These are phyloP conservation scores for Myrmecobius fasciatus DNA, from an alignment of 2,113 vertebrate genomes.

Conservation along the genomic window DNA sequence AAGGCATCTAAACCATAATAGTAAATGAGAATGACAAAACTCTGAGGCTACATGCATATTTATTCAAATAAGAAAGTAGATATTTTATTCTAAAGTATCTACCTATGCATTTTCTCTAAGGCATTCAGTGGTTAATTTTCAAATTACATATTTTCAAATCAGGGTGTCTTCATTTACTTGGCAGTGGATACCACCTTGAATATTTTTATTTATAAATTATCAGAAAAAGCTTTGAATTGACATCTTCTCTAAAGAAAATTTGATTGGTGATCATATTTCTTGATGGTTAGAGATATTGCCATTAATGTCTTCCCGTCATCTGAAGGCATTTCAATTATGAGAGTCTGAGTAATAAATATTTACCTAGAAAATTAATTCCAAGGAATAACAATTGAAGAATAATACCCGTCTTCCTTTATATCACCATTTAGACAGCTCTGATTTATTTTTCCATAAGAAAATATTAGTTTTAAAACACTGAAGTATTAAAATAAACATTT, in stretches of 20 bases:
- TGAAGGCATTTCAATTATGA: slow-evolving; percentile 16
- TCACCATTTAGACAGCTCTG: neutral
- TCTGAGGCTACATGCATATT: neutral
- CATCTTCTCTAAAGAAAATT: neutral
- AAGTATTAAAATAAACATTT: slow-evolving; percentile 12
- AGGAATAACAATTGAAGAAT: neutral
- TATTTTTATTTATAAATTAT: neutral
- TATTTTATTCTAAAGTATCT: neutral
- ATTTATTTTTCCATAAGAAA: neutral
- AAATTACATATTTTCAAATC: slow-evolving; percentile 3
- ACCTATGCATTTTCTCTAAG: slow-evolving; percentile 7
- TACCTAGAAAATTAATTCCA: slow-evolving; percentile 14
- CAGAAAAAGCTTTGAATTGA: neutral
- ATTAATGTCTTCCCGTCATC: neutral
- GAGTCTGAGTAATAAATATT: slow-evolving; percentile 7
- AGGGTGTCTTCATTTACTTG: neutral
- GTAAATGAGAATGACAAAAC: neutral
- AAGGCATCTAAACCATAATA: neutral
- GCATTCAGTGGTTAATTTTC: neutral
- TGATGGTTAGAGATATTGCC: neutral
- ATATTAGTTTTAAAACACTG: neutral
- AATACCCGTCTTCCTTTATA: slow-evolving; percentile 32
- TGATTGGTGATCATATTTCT: neutral
- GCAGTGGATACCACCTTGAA: neutral
- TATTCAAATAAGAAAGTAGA: neutral